These are phyloP conservation scores for Lepus townsendii DNA, from an alignment of 2,797 vertebrate genomes.

Conservation along the genomic window DNA sequence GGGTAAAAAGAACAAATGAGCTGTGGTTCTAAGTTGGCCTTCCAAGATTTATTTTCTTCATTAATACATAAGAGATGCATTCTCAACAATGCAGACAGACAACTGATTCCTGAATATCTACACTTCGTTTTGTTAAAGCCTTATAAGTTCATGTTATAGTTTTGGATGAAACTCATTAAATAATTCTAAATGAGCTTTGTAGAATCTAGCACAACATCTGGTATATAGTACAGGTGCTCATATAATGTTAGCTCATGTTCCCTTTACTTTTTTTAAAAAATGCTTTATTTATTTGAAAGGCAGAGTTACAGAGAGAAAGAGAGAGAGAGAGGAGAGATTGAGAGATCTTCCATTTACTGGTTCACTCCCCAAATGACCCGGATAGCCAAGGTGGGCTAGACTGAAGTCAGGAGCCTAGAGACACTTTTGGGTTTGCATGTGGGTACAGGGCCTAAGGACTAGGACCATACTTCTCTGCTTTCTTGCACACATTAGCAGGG, in stretches of 20 bases:
- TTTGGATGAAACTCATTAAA: conserved; percentile 20
- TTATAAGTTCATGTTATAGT: neutral
- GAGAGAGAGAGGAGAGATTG: too few species aligned
- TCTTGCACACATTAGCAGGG: too few species aligned
- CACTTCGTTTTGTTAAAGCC: neutral
- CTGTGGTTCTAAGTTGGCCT: neutral
- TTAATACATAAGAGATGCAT: neutral
- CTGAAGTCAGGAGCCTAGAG: too few species aligned
- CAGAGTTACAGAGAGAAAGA: too few species aligned
- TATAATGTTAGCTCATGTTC: neutral
- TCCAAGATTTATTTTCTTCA: conserved; percentile 23
- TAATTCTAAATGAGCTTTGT: conserved; percentile 22
- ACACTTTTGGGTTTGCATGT: too few species aligned
- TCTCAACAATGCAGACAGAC: neutral
- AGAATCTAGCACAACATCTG: neutral
- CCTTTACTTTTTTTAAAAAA: neutral
- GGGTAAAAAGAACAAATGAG: neutral
- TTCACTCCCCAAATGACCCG: too few species aligned
- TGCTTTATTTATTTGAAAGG: too few species aligned
- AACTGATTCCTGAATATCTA: neutral
- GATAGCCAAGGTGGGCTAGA: too few species aligned
- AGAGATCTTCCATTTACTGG: too few species aligned
- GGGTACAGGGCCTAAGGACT: too few species aligned
- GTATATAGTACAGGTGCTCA: neutral
- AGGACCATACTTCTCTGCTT: too few species aligned